phyloP scores from a whole-genome alignment of 1,140 invertebrate species.

The Caenorhabditis briggsae region DNA sequence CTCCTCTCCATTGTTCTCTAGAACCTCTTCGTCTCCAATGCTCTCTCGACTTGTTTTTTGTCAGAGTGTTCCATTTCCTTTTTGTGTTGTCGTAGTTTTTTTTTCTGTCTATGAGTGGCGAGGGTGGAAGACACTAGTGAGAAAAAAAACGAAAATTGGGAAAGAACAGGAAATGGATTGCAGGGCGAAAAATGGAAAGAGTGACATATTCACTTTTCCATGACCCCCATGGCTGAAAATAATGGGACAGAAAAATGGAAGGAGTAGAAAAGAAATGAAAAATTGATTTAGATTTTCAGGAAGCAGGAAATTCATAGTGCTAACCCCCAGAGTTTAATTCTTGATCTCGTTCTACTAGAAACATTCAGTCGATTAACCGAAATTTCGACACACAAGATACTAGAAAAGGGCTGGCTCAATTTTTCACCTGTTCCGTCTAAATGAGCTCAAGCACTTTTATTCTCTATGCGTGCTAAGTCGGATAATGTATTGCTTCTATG shows the following conservation, averaged over 20 bases:
- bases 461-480: too few species aligned
- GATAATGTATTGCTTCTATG: too few species aligned
- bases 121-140: slow-evolving; percentile 10
- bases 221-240: background rate
- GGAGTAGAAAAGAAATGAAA: background rate
- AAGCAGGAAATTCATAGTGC: too few species aligned
- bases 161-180: too few species aligned
- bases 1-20: background rate
- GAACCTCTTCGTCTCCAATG: background rate
- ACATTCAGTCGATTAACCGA: too few species aligned
- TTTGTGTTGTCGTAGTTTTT: background rate
- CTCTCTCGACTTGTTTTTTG: background rate
- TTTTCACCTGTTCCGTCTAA: too few species aligned
- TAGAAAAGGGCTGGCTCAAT: too few species aligned
- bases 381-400: too few species aligned
- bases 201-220: background rate
- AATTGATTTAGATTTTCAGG: background rate
- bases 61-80: background rate
- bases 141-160: background rate
- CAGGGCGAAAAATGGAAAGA: background rate
- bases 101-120: background rate
- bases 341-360: too few species aligned
- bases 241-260: background rate
- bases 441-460: too few species aligned
- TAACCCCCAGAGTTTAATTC: too few species aligned